Evolutionary conservation across 2,113 vertebrate species (phyloP).

Genomic region (Gymnobelideus leadbeateri): DNA sequence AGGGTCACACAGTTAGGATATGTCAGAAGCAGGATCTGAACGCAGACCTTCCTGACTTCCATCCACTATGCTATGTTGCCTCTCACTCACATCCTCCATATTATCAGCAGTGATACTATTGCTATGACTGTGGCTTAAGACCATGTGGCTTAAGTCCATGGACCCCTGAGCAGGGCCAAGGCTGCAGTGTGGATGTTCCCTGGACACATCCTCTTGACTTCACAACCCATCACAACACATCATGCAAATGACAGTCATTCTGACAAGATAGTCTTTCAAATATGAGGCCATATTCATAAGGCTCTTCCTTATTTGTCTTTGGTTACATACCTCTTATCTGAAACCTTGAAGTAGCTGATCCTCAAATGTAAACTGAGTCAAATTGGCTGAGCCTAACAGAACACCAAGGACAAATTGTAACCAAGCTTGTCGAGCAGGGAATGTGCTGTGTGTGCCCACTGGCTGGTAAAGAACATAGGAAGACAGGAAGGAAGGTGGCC

Average conservation of each 20-base stretch:
- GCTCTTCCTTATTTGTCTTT: neutral
- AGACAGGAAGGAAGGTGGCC: neutral
- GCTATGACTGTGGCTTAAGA: neutral
- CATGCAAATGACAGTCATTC: neutral
- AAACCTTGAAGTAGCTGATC: neutral
- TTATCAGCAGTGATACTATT: neutral
- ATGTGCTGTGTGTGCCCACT: neutral
- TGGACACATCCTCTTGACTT: neutral
- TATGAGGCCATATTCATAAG: neutral
- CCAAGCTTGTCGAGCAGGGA: neutral
- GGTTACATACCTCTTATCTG: neutral
- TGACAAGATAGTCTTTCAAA: neutral
- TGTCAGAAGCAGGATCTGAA: neutral
- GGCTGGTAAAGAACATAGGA: neutral
- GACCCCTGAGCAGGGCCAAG: neutral
- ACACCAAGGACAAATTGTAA: neutral
- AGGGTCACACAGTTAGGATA: neutral
- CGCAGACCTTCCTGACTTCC: neutral
- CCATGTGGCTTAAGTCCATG: neutral
- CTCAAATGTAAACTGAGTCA: neutral
- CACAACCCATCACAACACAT: too few relatives aligned
- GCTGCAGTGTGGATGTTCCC: neutral
- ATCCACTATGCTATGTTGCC: neutral
- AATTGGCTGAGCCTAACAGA: neutral
- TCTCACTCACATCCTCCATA: neutral